Evolutionary conservation across 2,113 vertebrate genomes (phyloP).

Genomic region (Melanocharis versteri): DNA sequence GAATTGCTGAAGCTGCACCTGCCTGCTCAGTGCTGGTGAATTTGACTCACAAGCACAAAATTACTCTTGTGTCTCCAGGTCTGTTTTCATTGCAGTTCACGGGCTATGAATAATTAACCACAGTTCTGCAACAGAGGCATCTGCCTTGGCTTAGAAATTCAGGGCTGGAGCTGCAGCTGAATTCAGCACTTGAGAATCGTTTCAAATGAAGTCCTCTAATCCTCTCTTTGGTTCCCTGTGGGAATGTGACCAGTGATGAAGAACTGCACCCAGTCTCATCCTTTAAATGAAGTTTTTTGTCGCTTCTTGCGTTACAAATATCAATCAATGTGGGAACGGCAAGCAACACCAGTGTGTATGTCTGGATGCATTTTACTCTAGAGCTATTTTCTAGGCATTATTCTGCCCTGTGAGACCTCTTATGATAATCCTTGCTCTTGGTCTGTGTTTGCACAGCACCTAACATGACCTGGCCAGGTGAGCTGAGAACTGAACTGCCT

Average conservation of each 20-base stretch:
- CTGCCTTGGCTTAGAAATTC: neutral
- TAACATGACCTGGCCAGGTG: neutral
- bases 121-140: neutral
- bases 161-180: neutral
- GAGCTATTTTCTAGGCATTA: neutral
- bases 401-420: neutral
- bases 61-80: neutral
- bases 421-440: neutral
- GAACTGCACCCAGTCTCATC: neutral
- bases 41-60: neutral
- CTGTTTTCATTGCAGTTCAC: neutral
- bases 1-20: neutral
- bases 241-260: neutral
- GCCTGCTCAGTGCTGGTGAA: neutral
- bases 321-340: neutral
- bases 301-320: neutral
- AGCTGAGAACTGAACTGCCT: neutral
- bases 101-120: conserved; percentile 1
- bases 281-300: neutral
- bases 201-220: neutral
- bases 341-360: neutral
- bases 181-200: neutral
- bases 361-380: neutral
- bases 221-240: neutral
- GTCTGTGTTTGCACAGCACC: neutral